A percentile compares a stretch with the other conserved stretches of the same genome.
Evolutionary conservation across 1,140 invertebrate species (phyloP).

Genomic region (Acyrthosiphon pisum): DNA sequence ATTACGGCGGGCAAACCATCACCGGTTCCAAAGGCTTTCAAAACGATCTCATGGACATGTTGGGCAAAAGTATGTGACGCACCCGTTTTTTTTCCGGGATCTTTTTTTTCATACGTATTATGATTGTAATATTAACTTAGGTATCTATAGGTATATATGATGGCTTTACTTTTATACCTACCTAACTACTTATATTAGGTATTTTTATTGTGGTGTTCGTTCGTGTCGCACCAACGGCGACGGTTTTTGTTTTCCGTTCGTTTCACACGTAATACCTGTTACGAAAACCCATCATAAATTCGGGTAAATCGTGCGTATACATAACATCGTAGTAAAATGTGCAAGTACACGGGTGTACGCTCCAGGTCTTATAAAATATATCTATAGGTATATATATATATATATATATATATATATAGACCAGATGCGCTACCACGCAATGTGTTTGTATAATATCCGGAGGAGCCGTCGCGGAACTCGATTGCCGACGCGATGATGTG

Average conservation of each 20-base stretch:
- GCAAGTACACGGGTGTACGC: not conserved
- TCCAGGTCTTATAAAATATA: not conserved
- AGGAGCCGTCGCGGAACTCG: constrained; percentile 23
- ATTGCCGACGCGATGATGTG: not conserved
- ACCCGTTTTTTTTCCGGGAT: not conserved
- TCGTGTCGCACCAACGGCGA: not conserved
- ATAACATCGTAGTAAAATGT: not conserved
- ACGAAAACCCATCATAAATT: not conserved
- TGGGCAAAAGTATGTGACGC: constrained; percentile 77
- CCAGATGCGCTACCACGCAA: not conserved
- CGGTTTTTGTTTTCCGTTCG: not conserved
- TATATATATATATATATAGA: not conserved
- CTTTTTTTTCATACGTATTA: not conserved
- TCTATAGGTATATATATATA: not conserved
- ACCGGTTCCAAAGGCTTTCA: constrained; percentile 67
- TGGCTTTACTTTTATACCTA: too few relatives aligned
- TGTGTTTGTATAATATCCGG: constrained; percentile 32
- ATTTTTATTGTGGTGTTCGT: not conserved
- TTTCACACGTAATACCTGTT: not conserved
- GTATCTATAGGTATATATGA: too few relatives aligned
- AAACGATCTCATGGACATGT: constrained; percentile 79
- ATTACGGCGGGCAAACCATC: constrained; percentile 8
- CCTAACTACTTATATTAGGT: too few relatives aligned
- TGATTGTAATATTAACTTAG: too few relatives aligned
- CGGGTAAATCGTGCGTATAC: constrained; percentile 7